Evolutionary conservation across 2,113 vertebrate genomes (phyloP).

Genomic region (Tupaia chinensis): DNA sequence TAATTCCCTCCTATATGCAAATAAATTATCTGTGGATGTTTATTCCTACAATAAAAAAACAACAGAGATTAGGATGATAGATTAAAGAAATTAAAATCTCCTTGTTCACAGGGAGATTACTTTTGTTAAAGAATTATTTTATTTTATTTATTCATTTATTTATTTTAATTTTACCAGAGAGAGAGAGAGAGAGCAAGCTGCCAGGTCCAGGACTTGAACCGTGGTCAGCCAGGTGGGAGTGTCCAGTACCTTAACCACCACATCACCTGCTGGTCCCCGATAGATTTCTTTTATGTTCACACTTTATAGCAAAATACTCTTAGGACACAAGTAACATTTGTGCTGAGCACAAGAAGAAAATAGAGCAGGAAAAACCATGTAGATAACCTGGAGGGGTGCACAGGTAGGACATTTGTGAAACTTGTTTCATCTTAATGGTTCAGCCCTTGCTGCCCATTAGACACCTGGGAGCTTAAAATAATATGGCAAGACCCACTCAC

Average conservation of each 20-base stretch:
- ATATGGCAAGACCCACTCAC: not conserved
- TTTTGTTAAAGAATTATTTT: no score
- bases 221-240: no score
- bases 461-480: not conserved
- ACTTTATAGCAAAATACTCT: not conserved
- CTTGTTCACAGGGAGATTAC: no score
- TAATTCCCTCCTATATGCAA: not conserved
- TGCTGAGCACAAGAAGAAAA: not conserved
- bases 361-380: not conserved
- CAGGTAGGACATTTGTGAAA: not conserved
- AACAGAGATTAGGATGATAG: not conserved
- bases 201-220: no score
- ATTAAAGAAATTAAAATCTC: not conserved
- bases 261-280: no score
- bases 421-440: constrained; percentile 18
- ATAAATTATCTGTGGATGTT: not conserved
- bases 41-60: not conserved
- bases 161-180: no score
- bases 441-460: not conserved
- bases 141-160: no score
- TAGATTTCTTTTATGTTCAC: not conserved
- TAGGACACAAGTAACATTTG: not conserved
- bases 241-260: no score
- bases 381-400: not conserved
- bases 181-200: no score